phyloP scores from a whole-genome alignment of 2,113 vertebrate genomes.

The Aptenodytes forsteri region DNA sequence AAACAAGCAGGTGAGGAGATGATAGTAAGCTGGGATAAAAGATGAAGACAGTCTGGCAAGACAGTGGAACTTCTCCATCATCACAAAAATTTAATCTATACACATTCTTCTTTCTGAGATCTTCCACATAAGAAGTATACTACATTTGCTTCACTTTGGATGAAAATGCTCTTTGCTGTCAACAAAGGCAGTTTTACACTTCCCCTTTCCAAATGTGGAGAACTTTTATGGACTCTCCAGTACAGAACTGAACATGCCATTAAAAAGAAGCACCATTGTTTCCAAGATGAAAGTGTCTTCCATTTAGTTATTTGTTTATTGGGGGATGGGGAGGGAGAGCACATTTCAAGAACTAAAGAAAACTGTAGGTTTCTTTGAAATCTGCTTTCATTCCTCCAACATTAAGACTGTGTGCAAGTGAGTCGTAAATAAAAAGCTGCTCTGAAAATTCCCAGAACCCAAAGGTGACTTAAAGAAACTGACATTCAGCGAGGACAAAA shows the following conservation, averaged over 20 bases:
- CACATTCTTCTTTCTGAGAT: neutral
- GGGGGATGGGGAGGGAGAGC: neutral
- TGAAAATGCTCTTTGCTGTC: constrained; percentile 48
- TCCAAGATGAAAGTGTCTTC: neutral
- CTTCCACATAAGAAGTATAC: neutral
- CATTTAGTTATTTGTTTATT: neutral
- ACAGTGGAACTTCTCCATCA: neutral
- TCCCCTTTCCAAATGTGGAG: neutral
- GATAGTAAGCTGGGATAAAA: neutral
- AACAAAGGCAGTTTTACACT: constrained; percentile 1
- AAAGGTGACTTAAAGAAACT: constrained; percentile 14
- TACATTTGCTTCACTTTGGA: constrained; percentile 42
- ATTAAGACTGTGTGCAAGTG: neutral
- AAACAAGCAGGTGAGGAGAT: neutral
- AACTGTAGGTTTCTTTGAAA: neutral
- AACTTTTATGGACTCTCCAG: neutral
- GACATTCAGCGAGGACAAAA: neutral
- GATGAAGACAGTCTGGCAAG: neutral
- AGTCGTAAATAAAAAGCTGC: neutral
- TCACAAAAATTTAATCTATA: neutral
- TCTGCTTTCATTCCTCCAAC: neutral
- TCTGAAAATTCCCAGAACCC: constrained; percentile 13
- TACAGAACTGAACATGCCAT: neutral
- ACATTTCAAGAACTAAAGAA: neutral
- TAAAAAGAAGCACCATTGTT: neutral